Percentiles rank a stretch among this genome's conserved stretches.
Conservation (phyloP, 1,140 invertebrate genomes). For the Lordiphosa mommai region DNA sequence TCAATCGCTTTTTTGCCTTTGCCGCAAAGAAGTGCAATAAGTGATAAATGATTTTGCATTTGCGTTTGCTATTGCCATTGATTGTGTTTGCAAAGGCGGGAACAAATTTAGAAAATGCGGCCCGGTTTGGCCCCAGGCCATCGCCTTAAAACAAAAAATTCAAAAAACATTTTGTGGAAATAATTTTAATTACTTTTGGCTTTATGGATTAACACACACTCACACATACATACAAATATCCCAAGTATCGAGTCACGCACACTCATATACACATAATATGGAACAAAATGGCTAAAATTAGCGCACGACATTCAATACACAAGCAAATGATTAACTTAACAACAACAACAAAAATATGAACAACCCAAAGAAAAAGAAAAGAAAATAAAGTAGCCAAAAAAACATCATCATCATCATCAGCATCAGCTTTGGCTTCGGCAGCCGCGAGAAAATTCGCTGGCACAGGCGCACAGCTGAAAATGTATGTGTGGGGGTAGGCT, state of each 20-base stretch:
- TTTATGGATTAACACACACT: conserved; percentile 60
- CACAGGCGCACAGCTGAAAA: conserved; percentile 19
- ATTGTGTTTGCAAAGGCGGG: conserved; percentile 20
- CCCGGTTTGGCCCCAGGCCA: conserved; percentile 30
- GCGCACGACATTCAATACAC: conserved; percentile 79
- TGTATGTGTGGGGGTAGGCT: conserved; percentile 22
- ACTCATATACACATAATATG: conserved; percentile 45
- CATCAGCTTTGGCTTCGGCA: conserved; percentile 10
- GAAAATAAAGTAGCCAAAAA: conserved; percentile 67
- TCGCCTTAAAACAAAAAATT: conserved; percentile 2
- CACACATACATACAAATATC: conserved; percentile 4
- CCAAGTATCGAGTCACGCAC: conserved; percentile 1
- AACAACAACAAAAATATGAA: conserved; percentile 71
- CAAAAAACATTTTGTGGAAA: conserved; percentile 49
- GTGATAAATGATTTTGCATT: conserved; percentile 60
- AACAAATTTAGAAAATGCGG: conserved; percentile 78
- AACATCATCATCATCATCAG: conserved; percentile 39
- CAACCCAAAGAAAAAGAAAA: conserved; percentile 46
- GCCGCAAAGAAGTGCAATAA: conserved; percentile 5
- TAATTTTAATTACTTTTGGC: conserved; percentile 74
- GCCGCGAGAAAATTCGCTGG: conserved; percentile 38
- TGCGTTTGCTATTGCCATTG: conserved; percentile 5
- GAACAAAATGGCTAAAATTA: conserved; percentile 79
- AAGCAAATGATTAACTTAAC: conserved; percentile 73
- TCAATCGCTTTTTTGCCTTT: conserved; percentile 53